These are phyloP conservation scores for Stegostoma tigrinum DNA, from an alignment of 2,113 vertebrate genomes.

Conservation along the genomic window DNA sequence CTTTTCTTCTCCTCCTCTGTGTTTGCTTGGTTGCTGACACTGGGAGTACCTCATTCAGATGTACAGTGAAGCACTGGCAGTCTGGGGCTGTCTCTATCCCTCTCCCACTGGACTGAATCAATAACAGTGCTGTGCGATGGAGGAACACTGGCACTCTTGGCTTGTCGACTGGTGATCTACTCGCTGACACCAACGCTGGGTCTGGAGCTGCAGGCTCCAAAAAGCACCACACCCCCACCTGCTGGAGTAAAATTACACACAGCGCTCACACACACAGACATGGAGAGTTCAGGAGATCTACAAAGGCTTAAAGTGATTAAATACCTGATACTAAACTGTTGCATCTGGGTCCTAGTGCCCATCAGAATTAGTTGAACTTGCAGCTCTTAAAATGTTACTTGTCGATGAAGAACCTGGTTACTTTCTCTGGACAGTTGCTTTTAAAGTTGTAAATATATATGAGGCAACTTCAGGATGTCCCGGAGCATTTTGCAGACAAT, in stretches of 20 bases:
- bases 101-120: neutral
- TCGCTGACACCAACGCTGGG: slow-evolving; percentile 45
- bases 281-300: neutral
- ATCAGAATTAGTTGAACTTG: neutral
- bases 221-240: slow-evolving; percentile 42
- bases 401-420: neutral
- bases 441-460: neutral
- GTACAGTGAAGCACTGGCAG: neutral
- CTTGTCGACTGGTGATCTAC: slow-evolving; percentile 50
- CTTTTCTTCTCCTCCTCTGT: neutral
- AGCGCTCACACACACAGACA: neutral
- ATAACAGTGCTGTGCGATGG: neutral
- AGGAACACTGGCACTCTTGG: slow-evolving; percentile 39
- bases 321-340: neutral
- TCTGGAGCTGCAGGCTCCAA: slow-evolving; percentile 40
- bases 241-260: slow-evolving; percentile 39
- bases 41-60: slow-evolving; percentile 39
- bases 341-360: neutral
- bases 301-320: slow-evolving; percentile 4
- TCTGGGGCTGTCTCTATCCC: neutral
- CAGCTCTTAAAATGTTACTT: neutral
- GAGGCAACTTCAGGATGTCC: neutral
- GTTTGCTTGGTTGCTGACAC: slow-evolving; percentile 28
- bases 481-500: neutral
- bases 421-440: neutral